phyloP scores from a whole-genome alignment of 2,113 vertebrate genomes.

The Labrus mixtus region DNA sequence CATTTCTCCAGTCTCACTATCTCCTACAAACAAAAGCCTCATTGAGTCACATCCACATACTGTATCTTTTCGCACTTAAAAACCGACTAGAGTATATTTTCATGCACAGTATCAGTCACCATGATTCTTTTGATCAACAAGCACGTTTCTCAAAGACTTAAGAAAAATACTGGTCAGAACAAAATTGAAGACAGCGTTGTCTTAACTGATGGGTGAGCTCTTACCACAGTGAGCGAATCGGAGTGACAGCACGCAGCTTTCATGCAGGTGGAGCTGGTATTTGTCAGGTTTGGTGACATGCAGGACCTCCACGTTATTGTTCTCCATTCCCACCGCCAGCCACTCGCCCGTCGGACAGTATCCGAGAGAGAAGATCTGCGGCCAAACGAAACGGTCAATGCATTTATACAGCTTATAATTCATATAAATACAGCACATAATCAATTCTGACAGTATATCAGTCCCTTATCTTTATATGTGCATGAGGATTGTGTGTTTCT shows the following conservation, averaged over 20 bases:
- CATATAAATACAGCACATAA: not conserved
- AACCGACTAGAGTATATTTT: not conserved
- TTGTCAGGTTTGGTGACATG: constrained; percentile 97
- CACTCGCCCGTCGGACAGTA: constrained; percentile 97
- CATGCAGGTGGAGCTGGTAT: constrained; percentile 97
- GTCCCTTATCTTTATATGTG: not conserved
- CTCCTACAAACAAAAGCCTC: not conserved
- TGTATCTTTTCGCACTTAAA: not conserved
- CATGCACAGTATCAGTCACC: too few relatives aligned
- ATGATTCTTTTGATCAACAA: too few relatives aligned
- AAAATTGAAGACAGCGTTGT: not conserved
- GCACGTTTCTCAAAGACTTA: not conserved
- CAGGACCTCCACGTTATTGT: constrained; percentile 96
- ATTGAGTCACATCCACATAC: not conserved
- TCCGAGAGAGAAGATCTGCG: constrained; percentile 95
- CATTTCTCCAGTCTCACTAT: too few relatives aligned
- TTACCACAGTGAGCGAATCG: constrained; percentile 96
- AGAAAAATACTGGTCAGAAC: not conserved
- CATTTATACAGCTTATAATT: not conserved
- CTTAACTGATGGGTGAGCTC: not conserved
- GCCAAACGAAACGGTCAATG: not conserved
- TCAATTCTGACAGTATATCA: constrained; percentile 1
- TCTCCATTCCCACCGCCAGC: constrained; percentile 98
- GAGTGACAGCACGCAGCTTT: constrained; percentile 98
- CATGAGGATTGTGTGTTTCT: constrained; percentile 1